These are phyloP conservation scores for Thalassaphorura encarpata DNA, from an alignment of 1,140 invertebrate genomes.

Conservation along the genomic window DNA sequence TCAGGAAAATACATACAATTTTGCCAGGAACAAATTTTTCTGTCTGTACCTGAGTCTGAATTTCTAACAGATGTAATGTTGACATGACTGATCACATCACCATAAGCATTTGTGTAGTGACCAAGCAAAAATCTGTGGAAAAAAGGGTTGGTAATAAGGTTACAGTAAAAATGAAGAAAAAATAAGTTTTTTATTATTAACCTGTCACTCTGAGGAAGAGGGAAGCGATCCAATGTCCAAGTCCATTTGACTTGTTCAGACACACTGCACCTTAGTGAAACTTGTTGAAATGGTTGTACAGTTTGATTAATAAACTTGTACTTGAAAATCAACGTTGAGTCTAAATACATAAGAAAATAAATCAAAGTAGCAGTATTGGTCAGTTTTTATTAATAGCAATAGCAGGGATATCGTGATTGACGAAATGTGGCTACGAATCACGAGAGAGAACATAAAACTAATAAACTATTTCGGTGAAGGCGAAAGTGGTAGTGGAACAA, in stretches of 20 bases:
- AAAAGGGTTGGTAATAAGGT: too few relatives aligned
- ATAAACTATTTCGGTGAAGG: not conserved
- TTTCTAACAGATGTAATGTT: slow-evolving; percentile 58
- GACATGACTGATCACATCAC: slow-evolving; percentile 60
- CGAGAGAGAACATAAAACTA: not conserved
- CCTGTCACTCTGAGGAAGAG: slow-evolving; percentile 47
- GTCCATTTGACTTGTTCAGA: not conserved
- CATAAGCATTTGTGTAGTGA: slow-evolving; percentile 53
- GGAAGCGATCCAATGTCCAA: slow-evolving; percentile 36
- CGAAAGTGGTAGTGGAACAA: too few relatives aligned
- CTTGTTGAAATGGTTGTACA: not conserved
- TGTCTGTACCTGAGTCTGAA: slow-evolving; percentile 49
- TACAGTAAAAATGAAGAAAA: too few relatives aligned
- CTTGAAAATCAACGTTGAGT: not conserved
- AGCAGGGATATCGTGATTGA: not conserved
- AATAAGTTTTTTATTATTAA: too few relatives aligned
- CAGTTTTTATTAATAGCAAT: not conserved
- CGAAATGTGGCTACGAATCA: not conserved
- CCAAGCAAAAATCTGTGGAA: slow-evolving; percentile 48
- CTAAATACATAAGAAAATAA: not conserved
- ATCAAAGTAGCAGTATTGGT: not conserved
- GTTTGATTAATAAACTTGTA: not conserved
- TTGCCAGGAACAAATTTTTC: not conserved
- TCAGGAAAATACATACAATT: not conserved
- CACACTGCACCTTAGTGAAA: not conserved